phyloP scores from a whole-genome alignment of 2,113 vertebrate species.

The Gyps fulvus region DNA sequence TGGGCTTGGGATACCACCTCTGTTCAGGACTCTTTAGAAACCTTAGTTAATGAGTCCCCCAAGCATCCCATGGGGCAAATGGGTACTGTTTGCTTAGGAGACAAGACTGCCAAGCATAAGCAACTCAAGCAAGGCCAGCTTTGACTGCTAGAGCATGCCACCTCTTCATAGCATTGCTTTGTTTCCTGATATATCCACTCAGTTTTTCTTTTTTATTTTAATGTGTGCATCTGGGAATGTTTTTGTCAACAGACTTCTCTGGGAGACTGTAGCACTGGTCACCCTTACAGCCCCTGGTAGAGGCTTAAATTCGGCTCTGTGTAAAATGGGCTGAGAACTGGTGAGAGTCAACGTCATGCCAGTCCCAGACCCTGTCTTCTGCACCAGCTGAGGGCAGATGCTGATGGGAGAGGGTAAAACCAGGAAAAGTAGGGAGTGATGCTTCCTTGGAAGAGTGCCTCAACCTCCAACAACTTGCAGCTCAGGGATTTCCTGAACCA shows the following conservation, averaged over 20 bases:
- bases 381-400: background rate
- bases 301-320: background rate
- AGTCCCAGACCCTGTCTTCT: background rate
- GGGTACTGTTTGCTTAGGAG: background rate
- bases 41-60: fast-evolving
- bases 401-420: background rate
- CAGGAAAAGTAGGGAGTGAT: background rate
- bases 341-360: background rate
- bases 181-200: background rate
- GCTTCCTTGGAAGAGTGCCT: background rate
- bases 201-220: background rate
- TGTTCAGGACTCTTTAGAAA: background rate
- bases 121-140: background rate
- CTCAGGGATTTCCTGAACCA: background rate
- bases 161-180: background rate
- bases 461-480: background rate
- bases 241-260: background rate
- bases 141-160: background rate
- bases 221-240: background rate
- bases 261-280: background rate
- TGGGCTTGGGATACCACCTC: background rate
- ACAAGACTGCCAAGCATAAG: background rate
- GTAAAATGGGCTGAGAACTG: background rate
- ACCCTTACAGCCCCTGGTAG: fast-evolving
- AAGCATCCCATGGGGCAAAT: background rate